Evolutionary conservation across 1,140 invertebrate species (phyloP), one percentile per base, ranked within the genome.

Genomic region (Diabrotica virgifera): DNA sequence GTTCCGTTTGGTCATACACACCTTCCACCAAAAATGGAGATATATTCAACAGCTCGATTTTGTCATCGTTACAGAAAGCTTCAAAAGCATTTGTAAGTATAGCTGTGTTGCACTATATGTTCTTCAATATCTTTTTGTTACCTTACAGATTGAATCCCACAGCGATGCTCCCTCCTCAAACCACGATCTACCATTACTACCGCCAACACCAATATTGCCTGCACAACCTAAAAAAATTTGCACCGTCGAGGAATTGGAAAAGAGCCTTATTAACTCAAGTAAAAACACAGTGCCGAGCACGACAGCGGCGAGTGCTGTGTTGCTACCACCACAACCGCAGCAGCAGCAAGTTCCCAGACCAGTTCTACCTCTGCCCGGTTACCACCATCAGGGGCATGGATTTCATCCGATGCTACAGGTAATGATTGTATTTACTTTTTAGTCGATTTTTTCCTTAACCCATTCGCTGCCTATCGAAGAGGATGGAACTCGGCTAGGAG

Each of bases 241-340:
- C 64, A 85, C 83, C 6, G 83, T 85, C 10, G 83, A 85, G 75
- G 84, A 85, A 73, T 62, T 85, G 52, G 84, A 85, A 69, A 78
- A 78, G 6, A 83, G 79, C 69, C 76, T 80, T 35, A 67, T 75
- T 11, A 73, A 67, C n/a, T 65, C 64, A 38, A 63, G 66, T n/a
- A 69, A 70, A 11, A 58, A 59, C 60, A 60, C 51, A 36, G 52
- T 55, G 13, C 66, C 59, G 71, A 70, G 54, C 63, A 52, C 51
- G 14, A 51, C 58, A 13, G 66, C 61, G 70, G 69, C 56, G 62
- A 74, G 72, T 36, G 70, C 69, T 59, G 66, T 55, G 10, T 53
- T 36, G 14, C 60, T 58, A 6, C 68, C 66, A 9, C 59, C 40
- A 12, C 58, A 69, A 11, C 65, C 62, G 11, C 67, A 38, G 8